Evolutionary conservation across 1,140 invertebrate species (phyloP).

Genomic region (Heterodera carotae): DNA sequence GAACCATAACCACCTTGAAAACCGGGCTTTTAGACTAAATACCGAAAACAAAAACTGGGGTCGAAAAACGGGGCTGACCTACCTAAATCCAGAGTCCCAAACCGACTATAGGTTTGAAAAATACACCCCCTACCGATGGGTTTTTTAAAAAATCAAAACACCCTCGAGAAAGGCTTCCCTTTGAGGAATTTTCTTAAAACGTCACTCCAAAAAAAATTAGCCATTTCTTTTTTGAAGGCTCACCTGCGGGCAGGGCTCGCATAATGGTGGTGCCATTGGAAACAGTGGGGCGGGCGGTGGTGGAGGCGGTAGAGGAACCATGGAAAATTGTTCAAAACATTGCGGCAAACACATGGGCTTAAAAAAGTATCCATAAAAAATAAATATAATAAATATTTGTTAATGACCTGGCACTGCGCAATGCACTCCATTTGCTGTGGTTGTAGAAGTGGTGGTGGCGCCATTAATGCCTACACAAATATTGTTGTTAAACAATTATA

Average conservation of each 20-base stretch:
- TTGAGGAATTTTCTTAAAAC: too few species aligned
- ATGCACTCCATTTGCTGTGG: neutral
- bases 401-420: neutral
- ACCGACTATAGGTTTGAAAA: too few species aligned
- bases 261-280: neutral
- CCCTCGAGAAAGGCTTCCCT: too few species aligned
- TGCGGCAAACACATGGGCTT: constrained; percentile 13
- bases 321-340: neutral
- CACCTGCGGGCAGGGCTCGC: constrained; percentile 10
- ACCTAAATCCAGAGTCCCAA: too few species aligned
- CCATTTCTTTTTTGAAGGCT: too few species aligned
- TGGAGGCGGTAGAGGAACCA: neutral
- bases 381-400: neutral
- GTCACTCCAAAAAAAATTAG: too few species aligned
- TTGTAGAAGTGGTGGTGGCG: neutral
- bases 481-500: too few species aligned
- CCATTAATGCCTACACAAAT: constrained; percentile 3
- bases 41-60: too few species aligned
- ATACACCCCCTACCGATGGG: too few species aligned
- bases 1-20: neutral
- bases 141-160: too few species aligned
- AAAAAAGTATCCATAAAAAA: neutral
- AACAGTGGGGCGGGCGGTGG: neutral
- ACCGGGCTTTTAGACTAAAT: too few species aligned
- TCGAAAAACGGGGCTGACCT: too few species aligned